Evolutionary conservation across 2,888 invertebrate genomes (phyloP).

Genomic region (Orchesella flavescens): DNA sequence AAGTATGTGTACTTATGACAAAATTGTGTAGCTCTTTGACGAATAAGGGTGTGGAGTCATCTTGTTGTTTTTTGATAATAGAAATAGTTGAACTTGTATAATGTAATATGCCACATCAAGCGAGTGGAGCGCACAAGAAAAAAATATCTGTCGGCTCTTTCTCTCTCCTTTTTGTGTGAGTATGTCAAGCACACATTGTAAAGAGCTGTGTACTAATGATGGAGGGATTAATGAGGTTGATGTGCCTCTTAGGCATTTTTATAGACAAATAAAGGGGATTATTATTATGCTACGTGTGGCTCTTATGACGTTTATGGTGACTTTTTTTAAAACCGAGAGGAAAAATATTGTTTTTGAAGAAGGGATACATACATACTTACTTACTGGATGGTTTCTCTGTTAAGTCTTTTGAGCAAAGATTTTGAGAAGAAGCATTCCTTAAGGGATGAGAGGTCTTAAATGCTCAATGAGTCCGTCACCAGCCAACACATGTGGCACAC

Average conservation of each 20-base stretch:
- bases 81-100: slow-evolving; percentile 49
- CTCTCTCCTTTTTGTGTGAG: slow-evolving; percentile 3
- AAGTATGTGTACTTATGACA: slow-evolving; percentile 19
- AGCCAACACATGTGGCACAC: slow-evolving; percentile 10
- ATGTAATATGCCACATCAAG: background rate
- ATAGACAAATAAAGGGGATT: slow-evolving; percentile 57
- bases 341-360: background rate
- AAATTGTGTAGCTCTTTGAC: slow-evolving; percentile 14
- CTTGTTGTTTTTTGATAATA: slow-evolving; percentile 47
- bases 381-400: background rate
- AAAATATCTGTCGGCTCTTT: slow-evolving; percentile 35
- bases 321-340: slow-evolving; percentile 12
- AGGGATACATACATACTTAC: background rate
- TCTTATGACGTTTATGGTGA: slow-evolving; percentile 51
- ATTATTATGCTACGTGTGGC: slow-evolving; percentile 47
- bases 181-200: slow-evolving; percentile 5
- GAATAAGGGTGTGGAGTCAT: slow-evolving; percentile 51
- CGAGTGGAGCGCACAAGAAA: slow-evolving; percentile 11
- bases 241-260: slow-evolving; percentile 58
- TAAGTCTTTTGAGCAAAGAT: background rate
- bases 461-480: background rate
- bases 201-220: slow-evolving; percentile 43
- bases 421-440: slow-evolving; percentile 2
- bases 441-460: background rate
- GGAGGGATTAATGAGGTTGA: slow-evolving; percentile 62